These are phyloP conservation scores for Amphipoea oculea DNA, from an alignment of 2,888 invertebrate species.

Conservation along the genomic window DNA sequence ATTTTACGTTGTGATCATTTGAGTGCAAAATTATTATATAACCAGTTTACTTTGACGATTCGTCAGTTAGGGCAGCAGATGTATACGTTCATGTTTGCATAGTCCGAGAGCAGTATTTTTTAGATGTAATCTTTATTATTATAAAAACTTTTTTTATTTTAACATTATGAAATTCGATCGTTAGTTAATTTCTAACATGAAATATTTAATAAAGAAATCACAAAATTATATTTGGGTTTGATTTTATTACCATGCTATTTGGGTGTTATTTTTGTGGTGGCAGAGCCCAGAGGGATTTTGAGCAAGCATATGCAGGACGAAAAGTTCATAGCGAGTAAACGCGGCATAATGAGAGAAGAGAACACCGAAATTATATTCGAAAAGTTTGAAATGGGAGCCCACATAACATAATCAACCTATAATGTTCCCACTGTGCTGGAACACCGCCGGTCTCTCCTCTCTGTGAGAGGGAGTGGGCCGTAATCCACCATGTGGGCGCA, in stretches of 20 bases:
- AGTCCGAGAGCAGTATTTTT: slow-evolving; percentile 90
- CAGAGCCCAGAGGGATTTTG: too few species aligned
- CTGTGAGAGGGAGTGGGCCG: too few species aligned
- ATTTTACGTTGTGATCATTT: slow-evolving; percentile 90
- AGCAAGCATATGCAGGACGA: too few species aligned
- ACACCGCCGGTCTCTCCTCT: too few species aligned
- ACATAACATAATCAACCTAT: too few species aligned
- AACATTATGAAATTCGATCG: slow-evolving; percentile 89
- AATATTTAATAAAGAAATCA: slow-evolving; percentile 91
- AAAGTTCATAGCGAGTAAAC: too few species aligned
- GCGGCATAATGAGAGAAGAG: too few species aligned
- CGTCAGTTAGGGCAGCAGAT: slow-evolving; percentile 87
- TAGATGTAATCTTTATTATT: slow-evolving; percentile 89
- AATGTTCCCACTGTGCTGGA: too few species aligned
- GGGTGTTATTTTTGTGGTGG: too few species aligned
- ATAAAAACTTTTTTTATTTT: slow-evolving; percentile 87
- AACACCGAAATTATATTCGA: too few species aligned
- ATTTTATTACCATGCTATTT: slow-evolving; percentile 59
- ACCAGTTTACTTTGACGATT: slow-evolving; percentile 83
- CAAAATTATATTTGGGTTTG: slow-evolving; percentile 82
- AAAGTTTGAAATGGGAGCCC: too few species aligned
- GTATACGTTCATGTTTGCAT: slow-evolving; percentile 84
- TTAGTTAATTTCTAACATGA: slow-evolving; percentile 91
- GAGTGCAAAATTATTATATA: slow-evolving; percentile 88
- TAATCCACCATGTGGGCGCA: too few species aligned